Evolutionary conservation across 1,140 invertebrate genomes (phyloP).

Genomic region (Atopsyche davidsoni): DNA sequence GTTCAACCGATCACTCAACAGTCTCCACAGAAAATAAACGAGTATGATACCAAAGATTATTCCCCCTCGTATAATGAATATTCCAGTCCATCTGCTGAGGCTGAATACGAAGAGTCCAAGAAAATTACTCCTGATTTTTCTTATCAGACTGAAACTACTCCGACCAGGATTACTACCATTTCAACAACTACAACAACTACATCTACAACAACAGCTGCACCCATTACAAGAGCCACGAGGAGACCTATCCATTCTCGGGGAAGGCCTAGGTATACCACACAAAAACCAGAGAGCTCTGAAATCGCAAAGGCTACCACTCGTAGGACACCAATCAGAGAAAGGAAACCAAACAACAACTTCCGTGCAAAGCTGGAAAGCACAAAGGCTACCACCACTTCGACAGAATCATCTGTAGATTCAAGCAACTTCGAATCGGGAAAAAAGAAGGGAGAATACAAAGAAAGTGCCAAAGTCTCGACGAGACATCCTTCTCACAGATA

Average conservation of each 20-base stretch:
- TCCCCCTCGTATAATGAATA: conserved; percentile 35
- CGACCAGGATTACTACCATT: conserved; percentile 13
- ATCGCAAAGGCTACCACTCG: conserved; percentile 37
- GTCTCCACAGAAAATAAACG: background rate
- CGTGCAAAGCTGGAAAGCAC: conserved; percentile 30
- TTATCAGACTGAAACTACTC: conserved; percentile 30
- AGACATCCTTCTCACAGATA: conserved; percentile 30
- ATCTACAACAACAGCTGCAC: conserved; percentile 38
- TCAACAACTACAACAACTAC: conserved; percentile 34
- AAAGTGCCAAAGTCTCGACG: conserved; percentile 22
- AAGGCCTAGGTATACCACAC: conserved; percentile 40
- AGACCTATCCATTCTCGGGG: conserved; percentile 32
- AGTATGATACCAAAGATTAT: conserved; percentile 11
- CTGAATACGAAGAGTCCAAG: conserved; percentile 32
- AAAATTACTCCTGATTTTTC: conserved; percentile 20
- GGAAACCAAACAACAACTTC: conserved; percentile 37
- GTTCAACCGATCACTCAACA: conserved; percentile 5
- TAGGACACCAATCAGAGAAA: conserved; percentile 43
- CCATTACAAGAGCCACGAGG: conserved; percentile 32
- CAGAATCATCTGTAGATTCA: conserved; percentile 13
- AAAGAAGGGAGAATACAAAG: conserved; percentile 34
- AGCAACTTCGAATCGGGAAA: conserved; percentile 21
- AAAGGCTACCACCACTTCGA: conserved; percentile 18
- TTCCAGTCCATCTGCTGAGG: conserved; percentile 17
- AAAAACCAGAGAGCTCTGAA: conserved; percentile 35